These are phyloP conservation scores for Lindbergichthys nudifrons DNA, from an alignment of 2,797 vertebrate species.

Conservation along the genomic window DNA sequence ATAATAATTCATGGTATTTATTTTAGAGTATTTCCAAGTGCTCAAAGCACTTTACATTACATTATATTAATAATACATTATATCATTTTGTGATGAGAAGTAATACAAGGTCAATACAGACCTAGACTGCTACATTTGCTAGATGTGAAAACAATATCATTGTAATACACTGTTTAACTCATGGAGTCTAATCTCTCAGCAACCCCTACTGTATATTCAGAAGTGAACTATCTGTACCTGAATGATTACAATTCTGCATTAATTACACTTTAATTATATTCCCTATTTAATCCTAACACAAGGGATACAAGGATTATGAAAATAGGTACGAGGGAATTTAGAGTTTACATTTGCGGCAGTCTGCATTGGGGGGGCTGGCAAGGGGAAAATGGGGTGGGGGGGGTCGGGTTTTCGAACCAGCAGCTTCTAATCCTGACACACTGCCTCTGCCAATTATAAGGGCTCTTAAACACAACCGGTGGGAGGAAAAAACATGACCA, in stretches of 20 bases:
- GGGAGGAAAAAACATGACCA: slow-evolving; percentile 89
- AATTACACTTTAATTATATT: slow-evolving; percentile 24
- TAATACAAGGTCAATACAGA: not conserved
- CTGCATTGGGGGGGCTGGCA: slow-evolving; percentile 26
- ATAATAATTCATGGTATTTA: no score
- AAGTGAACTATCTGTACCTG: no score
- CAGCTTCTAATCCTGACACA: slow-evolving; percentile 88
- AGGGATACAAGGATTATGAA: slow-evolving; percentile 13
- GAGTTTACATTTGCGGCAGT: slow-evolving; percentile 58
- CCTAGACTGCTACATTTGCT: not conserved
- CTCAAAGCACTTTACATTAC: no score
- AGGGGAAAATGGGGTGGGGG: slow-evolving; percentile 61
- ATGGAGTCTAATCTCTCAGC: not conserved
- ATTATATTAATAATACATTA: no score
- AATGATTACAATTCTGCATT: not conserved
- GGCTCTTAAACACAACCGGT: slow-evolving; percentile 84
- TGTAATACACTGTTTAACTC: not conserved
- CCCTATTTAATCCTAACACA: slow-evolving; percentile 17
- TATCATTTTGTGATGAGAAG: no score
- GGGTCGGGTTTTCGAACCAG: slow-evolving; percentile 82
- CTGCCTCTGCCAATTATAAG: slow-evolving; percentile 88
- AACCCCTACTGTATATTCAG: not conserved
- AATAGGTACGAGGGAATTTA: slow-evolving; percentile 44
- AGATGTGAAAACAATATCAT: not conserved
- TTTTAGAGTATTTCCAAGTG: no score